phyloP scores from a whole-genome alignment of 2,113 vertebrate genomes.

The Lepus americanus region DNA sequence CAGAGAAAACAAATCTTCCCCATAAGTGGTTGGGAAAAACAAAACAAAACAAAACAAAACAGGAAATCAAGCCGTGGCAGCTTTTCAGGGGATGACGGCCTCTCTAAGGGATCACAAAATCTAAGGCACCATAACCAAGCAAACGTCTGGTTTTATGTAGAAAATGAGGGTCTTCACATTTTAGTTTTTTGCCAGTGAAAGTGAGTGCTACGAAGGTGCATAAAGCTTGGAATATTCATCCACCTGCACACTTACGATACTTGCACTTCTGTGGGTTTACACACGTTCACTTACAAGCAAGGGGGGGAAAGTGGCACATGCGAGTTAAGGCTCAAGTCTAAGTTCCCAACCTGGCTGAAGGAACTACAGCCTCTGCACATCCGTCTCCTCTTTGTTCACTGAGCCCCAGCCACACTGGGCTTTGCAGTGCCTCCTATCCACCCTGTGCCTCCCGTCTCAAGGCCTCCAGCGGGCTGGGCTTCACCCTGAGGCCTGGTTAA shows the following conservation, averaged over 20 bases:
- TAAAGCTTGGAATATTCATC: neutral
- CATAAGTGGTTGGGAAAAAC: neutral
- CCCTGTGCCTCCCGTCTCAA: neutral
- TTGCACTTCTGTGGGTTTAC: neutral
- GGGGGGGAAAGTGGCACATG: neutral
- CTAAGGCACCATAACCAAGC: neutral
- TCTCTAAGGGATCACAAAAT: neutral
- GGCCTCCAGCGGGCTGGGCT: neutral
- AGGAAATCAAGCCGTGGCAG: neutral
- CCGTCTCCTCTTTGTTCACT: neutral
- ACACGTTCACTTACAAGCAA: neutral
- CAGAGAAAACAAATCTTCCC: neutral
- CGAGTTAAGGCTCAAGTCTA: neutral
- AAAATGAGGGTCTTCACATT: constrained; percentile 7
- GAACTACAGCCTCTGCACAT: neutral
- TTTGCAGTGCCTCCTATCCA: neutral
- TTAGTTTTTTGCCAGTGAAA: neutral
- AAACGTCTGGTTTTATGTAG: neutral
- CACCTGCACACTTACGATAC: neutral
- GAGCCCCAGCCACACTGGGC: neutral
- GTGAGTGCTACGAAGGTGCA: neutral
- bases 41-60: neutral
- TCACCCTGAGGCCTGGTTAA: neutral
- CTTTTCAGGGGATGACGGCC: neutral
- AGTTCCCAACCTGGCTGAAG: neutral